These are phyloP conservation scores for Macrotus californicus DNA, from an alignment of 2,113 vertebrate genomes.

Conservation along the genomic window DNA sequence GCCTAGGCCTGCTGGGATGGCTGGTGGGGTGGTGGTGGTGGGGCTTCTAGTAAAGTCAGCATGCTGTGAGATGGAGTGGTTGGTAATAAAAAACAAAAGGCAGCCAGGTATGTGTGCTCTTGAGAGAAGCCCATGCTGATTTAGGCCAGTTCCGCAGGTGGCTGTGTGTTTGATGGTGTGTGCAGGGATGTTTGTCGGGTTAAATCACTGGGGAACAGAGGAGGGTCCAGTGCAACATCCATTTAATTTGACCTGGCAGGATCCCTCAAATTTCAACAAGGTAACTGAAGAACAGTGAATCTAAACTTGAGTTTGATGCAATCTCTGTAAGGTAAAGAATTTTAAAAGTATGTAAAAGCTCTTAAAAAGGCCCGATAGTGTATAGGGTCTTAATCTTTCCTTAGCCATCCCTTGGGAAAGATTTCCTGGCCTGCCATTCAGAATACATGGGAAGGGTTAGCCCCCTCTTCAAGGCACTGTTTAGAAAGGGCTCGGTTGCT, in stretches of 20 bases:
- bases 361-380: background rate
- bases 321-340: background rate
- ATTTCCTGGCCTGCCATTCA: background rate
- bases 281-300: background rate
- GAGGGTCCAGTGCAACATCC: accelerated
- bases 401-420: background rate
- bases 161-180: background rate
- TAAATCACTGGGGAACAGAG: background rate
- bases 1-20: background rate
- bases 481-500: background rate
- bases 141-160: background rate
- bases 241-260: background rate
- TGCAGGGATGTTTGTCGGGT: background rate
- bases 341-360: background rate
- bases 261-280: background rate
- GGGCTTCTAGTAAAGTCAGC: background rate
- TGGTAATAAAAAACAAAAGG: background rate
- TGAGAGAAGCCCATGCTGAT: background rate
- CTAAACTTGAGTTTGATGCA: background rate
- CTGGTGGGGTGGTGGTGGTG: accelerated
- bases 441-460: background rate
- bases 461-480: background rate
- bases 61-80: conserved; percentile 14
- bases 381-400: background rate
- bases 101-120: background rate